Conservation (phyloP, 2,113 vertebrate genomes). For the Neomonachus schauinslandi region DNA sequence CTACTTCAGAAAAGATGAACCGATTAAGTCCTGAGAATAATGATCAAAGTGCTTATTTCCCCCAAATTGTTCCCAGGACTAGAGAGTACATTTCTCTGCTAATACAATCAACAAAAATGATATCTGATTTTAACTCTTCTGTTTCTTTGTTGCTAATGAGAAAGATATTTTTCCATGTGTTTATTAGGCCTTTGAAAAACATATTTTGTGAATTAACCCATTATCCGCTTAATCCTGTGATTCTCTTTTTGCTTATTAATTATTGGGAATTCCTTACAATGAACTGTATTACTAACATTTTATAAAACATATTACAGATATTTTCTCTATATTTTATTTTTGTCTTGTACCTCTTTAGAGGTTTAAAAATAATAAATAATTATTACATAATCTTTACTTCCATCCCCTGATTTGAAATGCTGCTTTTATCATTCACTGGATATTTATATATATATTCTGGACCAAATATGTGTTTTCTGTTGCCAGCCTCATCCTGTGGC, state of each 20-base stretch:
- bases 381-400: neutral
- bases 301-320: neutral
- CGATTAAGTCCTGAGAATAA: neutral
- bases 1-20: neutral
- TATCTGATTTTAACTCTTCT: neutral
- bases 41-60: neutral
- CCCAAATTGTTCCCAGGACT: neutral
- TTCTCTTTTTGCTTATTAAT: neutral
- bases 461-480: neutral
- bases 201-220: neutral
- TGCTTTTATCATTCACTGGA: neutral
- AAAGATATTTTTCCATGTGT: neutral
- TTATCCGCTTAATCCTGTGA: neutral
- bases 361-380: neutral
- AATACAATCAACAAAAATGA: neutral
- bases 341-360: neutral
- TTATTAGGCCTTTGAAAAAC: neutral
- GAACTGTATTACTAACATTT: neutral
- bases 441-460: neutral
- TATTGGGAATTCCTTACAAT: neutral
- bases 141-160: neutral
- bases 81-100: neutral
- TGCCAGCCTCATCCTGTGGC: neutral
- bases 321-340: neutral
- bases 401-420: neutral